These are phyloP conservation scores for Mythimna vitellina DNA, from an alignment of 2,888 invertebrate genomes.

Conservation along the genomic window DNA sequence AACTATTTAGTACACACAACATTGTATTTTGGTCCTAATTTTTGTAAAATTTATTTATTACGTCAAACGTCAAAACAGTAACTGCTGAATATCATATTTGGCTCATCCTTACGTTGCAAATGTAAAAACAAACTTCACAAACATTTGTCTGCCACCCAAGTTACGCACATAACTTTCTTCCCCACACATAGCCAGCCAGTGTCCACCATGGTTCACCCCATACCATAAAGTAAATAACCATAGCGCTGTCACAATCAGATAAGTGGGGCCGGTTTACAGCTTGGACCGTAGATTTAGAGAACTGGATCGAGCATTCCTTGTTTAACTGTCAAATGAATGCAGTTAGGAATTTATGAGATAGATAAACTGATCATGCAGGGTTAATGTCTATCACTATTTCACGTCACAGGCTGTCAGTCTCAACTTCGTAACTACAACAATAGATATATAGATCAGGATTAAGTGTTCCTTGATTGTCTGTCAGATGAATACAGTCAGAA, in stretches of 20 bases:
- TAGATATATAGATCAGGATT: too few species aligned
- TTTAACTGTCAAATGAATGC: neutral
- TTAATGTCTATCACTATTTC: neutral
- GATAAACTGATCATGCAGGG: neutral
- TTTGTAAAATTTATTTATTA: too few species aligned
- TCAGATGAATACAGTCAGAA: too few species aligned
- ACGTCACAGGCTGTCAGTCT: too few species aligned
- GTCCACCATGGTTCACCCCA: slow-evolving; percentile 57
- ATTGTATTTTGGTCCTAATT: too few species aligned
- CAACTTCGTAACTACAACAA: too few species aligned
- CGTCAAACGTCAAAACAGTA: too few species aligned
- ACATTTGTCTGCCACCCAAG: slow-evolving; percentile 2
- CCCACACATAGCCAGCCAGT: slow-evolving; percentile 44
- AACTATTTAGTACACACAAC: too few species aligned
- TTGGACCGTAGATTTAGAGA: neutral
- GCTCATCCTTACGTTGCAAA: slow-evolving; percentile 1
- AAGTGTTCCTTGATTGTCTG: too few species aligned
- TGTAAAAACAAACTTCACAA: slow-evolving; percentile 21
- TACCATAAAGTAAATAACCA: slow-evolving; percentile 81
- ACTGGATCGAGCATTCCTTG: neutral
- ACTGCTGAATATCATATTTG: neutral
- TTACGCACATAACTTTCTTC: slow-evolving; percentile 20
- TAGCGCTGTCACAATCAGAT: slow-evolving; percentile 81
- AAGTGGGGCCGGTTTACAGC: slow-evolving; percentile 70
- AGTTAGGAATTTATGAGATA: neutral